Base-by-base conservation (phyloP, 2,797 vertebrate species). In the Crocodylus rhombifer region DNA sequence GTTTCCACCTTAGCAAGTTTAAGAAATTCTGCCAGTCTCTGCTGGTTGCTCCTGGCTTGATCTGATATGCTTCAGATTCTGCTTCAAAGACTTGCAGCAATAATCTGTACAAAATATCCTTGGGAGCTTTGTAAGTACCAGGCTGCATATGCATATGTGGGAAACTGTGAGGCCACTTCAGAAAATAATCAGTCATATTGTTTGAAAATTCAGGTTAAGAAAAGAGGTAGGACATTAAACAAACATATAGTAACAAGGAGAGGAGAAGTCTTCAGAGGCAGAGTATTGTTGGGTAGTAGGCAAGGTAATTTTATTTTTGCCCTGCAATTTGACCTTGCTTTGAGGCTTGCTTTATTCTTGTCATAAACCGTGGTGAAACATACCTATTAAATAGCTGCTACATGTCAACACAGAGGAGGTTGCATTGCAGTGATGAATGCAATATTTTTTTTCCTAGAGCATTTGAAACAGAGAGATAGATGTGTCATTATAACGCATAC, bases 261-360 rank as follows among this genome's bases (percentile, higher is more conserved):
- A 61, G 82, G 18, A 86, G n/a, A 67, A 25, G 17, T 55, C 86
- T 96, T 87, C 42, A 82, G 67, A 88, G 55, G 18, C 25, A 76
- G 64, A 12, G 55, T 76, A 91, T 86, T 92, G 23, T 84, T 65
- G 86, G 57, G 79, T 75, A 65, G 58, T 20, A 33, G 57, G 58
- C 55, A 84, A 55, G 77, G 61, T 74, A 33, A 5, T 64, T 95
- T 91, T 91, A 78, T 87, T 86, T 15, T 17, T 85, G 77, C 69
- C 62, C 42, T 84, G 30, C 69, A 91, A 28, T 67, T 57, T 95
- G 92, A 84, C 57, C 55, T 92, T 78, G 57, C 57, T 86, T 87
- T 77, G n/a, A 73, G 23, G 69, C 26, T 89, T 94, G 63, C 80
- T 95, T 86, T 1, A 5, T 26, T 90, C 62, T 78, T 93, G 81